Percentiles rank a stretch among this genome's conserved stretches.
These are phyloP conservation scores for Scolopax mira DNA, from an alignment of 2,113 vertebrate species.

Conservation along the genomic window DNA sequence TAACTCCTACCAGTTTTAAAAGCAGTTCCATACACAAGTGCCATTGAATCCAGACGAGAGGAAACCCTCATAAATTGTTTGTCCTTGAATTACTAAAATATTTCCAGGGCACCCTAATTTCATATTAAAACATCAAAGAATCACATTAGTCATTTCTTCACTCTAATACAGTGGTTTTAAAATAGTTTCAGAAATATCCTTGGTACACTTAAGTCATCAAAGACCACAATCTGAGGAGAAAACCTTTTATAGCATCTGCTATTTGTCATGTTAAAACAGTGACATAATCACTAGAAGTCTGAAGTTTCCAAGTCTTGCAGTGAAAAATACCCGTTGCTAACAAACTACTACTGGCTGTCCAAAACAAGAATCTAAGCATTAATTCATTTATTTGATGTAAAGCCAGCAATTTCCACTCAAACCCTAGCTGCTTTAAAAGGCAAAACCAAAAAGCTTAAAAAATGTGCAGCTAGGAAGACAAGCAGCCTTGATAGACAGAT, in stretches of 20 bases:
- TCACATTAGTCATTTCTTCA: not conserved
- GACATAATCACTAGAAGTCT: not conserved
- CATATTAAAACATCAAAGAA: not conserved
- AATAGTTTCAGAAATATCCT: not conserved
- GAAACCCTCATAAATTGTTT: not conserved
- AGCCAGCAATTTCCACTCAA: not conserved
- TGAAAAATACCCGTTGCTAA: not conserved
- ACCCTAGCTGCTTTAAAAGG: not conserved
- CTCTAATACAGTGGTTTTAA: not conserved
- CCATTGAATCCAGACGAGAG: not conserved
- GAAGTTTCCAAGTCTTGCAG: constrained; percentile 54
- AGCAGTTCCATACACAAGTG: not conserved
- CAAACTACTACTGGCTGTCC: not conserved
- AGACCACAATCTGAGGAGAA: not conserved
- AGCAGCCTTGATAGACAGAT: not conserved
- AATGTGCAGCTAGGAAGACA: not conserved
- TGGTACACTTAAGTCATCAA: not conserved
- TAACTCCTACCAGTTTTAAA: not conserved
- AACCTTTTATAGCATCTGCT: not conserved
- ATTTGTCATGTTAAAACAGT: constrained; percentile 1
- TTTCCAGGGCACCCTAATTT: not conserved
- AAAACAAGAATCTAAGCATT: not conserved
- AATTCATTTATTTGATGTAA: not conserved
- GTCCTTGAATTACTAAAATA: not conserved
- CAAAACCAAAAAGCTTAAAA: not conserved